A percentile compares a stretch with the other conserved stretches of the same genome.
phyloP scores from a whole-genome alignment of 2,113 vertebrate species.

The Anthoscopus minutus region DNA sequence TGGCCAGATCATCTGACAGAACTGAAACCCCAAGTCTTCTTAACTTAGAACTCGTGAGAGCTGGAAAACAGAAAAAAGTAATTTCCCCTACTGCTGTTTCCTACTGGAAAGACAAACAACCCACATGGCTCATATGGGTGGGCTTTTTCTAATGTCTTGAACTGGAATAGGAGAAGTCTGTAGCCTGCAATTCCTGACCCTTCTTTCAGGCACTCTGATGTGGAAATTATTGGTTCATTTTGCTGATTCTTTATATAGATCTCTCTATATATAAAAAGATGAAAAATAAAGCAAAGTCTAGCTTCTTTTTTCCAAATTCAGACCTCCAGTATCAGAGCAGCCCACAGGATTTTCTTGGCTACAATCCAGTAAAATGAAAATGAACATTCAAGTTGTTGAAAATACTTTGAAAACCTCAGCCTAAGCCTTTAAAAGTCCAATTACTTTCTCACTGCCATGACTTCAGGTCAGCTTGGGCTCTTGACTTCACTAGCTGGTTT shows the following conservation, averaged over 20 bases:
- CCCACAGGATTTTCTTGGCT: slow-evolving; percentile 26
- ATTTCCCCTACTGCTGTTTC: neutral
- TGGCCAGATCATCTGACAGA: neutral
- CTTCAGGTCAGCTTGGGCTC: slow-evolving; percentile 22
- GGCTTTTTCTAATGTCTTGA: neutral
- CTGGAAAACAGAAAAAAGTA: neutral
- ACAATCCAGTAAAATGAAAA: neutral
- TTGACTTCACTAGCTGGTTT: slow-evolving; percentile 20
- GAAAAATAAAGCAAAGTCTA: neutral
- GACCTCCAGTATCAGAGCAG: neutral
- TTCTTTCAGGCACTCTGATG: neutral
- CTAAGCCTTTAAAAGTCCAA: neutral
- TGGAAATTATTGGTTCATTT: neutral
- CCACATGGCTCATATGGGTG: neutral
- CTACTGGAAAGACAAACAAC: neutral
- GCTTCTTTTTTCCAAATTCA: neutral
- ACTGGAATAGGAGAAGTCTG: neutral
- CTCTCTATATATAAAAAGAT: neutral
- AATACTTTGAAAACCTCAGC: slow-evolving; percentile 26
- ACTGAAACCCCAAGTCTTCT: neutral
- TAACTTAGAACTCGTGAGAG: neutral
- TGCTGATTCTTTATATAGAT: neutral
- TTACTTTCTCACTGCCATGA: slow-evolving; percentile 2
- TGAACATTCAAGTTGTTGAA: neutral
- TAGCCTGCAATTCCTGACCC: neutral